Evolutionary conservation across 1,140 invertebrate species (phyloP).

Genomic region (Lepidurus couesii): DNA sequence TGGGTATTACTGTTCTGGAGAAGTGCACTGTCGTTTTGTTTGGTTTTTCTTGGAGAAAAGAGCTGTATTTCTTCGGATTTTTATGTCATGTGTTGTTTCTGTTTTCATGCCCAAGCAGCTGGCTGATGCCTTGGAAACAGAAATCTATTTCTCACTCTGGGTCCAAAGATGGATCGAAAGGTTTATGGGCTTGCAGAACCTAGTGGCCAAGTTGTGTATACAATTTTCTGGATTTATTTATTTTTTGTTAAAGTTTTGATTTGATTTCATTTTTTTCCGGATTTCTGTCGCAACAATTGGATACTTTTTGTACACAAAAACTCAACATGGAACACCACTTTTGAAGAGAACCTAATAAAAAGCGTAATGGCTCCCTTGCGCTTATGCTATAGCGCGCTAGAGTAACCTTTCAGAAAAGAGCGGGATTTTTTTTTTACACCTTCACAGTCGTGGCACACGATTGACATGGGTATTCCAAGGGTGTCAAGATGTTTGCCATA

Average conservation of each 20-base stretch:
- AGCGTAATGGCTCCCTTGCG: background rate
- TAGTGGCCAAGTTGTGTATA: background rate
- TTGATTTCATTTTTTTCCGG: background rate
- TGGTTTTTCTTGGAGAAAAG: background rate
- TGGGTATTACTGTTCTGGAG: background rate
- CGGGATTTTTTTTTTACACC: background rate
- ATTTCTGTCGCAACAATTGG: background rate
- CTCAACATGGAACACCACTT: constrained; percentile 18
- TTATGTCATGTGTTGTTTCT: background rate
- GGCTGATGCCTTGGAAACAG: background rate
- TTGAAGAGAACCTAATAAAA: constrained; percentile 6
- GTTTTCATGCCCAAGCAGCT: background rate
- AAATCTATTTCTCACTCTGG: constrained; percentile 18
- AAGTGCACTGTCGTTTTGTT: background rate
- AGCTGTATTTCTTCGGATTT: background rate
- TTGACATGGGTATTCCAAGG: too few species aligned
- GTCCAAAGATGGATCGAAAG: background rate
- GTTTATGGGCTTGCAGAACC: background rate
- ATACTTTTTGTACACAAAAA: background rate
- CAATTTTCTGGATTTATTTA: background rate
- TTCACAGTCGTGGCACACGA: background rate
- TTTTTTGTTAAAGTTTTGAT: too few species aligned
- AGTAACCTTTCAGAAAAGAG: background rate
- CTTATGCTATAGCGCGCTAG: background rate
- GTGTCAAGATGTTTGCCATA: too few species aligned